These are phyloP conservation scores for Bradypus variegatus DNA, from an alignment of 2,797 vertebrate species.

Conservation along the genomic window DNA sequence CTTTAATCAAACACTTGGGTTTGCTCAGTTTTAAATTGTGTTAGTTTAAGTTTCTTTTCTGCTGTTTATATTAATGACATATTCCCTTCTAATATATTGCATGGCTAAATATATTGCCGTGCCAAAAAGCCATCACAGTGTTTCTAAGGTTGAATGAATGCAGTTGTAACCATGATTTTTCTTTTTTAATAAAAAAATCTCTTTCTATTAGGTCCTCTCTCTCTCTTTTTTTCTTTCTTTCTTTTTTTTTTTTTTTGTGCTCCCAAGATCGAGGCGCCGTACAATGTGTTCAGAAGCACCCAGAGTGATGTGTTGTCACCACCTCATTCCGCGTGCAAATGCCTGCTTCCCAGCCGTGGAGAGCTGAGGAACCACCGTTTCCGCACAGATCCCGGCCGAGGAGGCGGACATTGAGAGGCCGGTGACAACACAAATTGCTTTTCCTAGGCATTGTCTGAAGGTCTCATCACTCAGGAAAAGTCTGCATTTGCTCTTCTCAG, in stretches of 20 bases:
- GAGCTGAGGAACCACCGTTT: constrained; percentile 51
- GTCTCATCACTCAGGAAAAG: constrained; percentile 56
- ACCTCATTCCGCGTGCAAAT: constrained; percentile 62
- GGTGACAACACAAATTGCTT: not conserved
- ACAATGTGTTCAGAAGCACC: constrained; percentile 5
- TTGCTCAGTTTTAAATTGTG: constrained; percentile 97
- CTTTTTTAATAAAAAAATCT: constrained; percentile 82
- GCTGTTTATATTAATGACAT: constrained; percentile 96
- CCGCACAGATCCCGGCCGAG: not conserved
- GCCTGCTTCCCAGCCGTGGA: constrained; percentile 60
- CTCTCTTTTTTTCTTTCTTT: not conserved
- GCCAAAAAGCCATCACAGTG: constrained; percentile 92
- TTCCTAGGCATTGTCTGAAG: constrained; percentile 56
- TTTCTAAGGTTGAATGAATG: constrained; percentile 98
- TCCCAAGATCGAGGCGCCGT: constrained; percentile 63
- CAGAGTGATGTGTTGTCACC: constrained; percentile 13
- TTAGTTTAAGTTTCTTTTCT: constrained; percentile 97
- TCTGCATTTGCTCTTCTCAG: constrained; percentile 51
- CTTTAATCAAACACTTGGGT: constrained; percentile 98
- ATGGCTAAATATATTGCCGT: constrained; percentile 83
- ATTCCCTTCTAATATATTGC: constrained; percentile 80
- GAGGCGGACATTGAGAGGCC: rapidly evolving
- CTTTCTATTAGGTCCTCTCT: constrained; percentile 85
- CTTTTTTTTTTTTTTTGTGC: not conserved
- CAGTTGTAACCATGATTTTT: constrained; percentile 84